Conservation (phyloP, 2,113 vertebrate genomes). For the Pituophis catenifer region DNA sequence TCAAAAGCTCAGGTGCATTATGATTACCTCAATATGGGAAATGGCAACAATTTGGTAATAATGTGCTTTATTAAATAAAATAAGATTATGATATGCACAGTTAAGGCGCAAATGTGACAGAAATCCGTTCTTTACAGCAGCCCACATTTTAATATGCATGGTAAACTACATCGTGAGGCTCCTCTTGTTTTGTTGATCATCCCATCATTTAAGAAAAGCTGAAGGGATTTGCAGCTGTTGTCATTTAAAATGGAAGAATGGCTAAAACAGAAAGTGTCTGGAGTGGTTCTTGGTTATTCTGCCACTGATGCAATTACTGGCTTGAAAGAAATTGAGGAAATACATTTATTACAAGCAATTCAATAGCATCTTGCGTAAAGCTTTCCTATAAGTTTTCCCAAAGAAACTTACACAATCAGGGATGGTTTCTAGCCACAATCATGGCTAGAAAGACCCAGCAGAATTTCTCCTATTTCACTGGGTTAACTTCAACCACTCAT, state of each 20-base stretch:
- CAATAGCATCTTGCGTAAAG: background rate
- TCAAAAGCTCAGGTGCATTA: background rate
- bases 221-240: conserved; percentile 3
- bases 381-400: background rate
- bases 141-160: background rate
- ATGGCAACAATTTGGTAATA: background rate
- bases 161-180: background rate
- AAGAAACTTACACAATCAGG: background rate
- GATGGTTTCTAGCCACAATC: background rate
- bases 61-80: background rate
- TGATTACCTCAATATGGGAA: conserved; percentile 11
- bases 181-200: background rate
- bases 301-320: background rate
- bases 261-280: background rate
- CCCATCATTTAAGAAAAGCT: background rate
- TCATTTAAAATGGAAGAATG: conserved; percentile 2
- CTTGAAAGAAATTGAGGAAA: background rate
- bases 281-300: background rate
- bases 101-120: background rate
- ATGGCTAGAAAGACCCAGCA: background rate
- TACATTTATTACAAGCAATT: background rate
- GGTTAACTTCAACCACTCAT: background rate
- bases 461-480: background rate
- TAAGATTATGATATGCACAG: background rate
- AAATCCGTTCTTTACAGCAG: background rate